Base-by-base conservation (phyloP, 2,888 invertebrate species). In the Branchellion lobata region DNA sequence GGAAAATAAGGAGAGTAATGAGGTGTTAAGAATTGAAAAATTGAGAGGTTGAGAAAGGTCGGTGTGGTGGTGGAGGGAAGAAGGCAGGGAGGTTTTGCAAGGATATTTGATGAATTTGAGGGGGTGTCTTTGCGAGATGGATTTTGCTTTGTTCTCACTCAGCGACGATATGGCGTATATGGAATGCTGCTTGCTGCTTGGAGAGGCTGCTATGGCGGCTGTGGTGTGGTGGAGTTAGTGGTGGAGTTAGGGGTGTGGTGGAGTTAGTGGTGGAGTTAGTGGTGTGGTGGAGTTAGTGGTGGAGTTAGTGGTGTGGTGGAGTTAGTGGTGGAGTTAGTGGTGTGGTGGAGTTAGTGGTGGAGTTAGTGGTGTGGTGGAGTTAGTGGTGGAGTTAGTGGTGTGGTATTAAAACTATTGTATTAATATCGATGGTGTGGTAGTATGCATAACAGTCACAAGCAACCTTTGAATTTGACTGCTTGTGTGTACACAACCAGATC, bases 401-500 rank as follows among this genome's bases (percentile, higher is more conserved):
- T 18, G 5, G 21, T 18, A 24, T 57, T 18, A 57, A 57, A 40
- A 40, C 40, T 14, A 40, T 24, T 57, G 5, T 57, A 57, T 18
- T 24, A 57, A 57, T 57, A 14, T 57, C 21, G n/a, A 57, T 14
- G 8, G 47, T 18, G 8, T 47, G 8, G 18, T 14, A 47, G 18
- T 14, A 47, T 47, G 11, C 18, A 47, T 47, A 18, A 47, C 47
- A 47, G 18, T 14, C 8, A 1, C n/a, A 36, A 71, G 57, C 68
- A 33, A 83, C 86, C 86, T 84, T 86, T 84, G 87, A 96, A 96
- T 87, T 96, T 96, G 82, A 96, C 95, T 0, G 96, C 95, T 89
- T 96, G 96, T 1, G 95, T 91, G 88, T 96, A 24, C 5, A 57
- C n/a, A 96, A 96, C 94, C 86, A 96, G 91, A 86, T 96, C 96